phyloP scores from a whole-genome alignment of 2,113 vertebrate genomes.

The Tauraco erythrolophus region DNA sequence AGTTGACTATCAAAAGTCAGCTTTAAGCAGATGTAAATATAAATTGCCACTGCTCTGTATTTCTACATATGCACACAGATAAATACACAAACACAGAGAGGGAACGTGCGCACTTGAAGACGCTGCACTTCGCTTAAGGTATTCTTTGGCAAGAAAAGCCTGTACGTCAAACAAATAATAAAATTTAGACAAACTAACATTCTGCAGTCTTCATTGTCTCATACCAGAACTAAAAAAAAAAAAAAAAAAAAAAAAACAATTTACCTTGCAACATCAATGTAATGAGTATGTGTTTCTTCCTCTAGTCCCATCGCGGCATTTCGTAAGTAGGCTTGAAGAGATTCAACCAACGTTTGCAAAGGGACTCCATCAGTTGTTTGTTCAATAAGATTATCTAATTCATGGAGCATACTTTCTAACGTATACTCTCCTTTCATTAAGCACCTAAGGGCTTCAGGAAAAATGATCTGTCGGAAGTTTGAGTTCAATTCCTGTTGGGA shows the following conservation, averaged over 20 bases:
- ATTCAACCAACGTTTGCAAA: conserved; percentile 88
- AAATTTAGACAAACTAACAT: background rate
- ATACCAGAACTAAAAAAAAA: background rate
- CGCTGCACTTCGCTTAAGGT: background rate
- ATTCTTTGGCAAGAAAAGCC: background rate
- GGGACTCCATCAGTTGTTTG: conserved; percentile 92
- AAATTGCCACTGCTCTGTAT: background rate
- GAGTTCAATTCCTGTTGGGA: conserved; percentile 91
- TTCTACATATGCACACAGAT: fast-evolving
- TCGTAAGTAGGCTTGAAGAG: conserved; percentile 87
- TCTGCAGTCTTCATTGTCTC: background rate
- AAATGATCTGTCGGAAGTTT: conserved; percentile 99
- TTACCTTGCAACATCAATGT: conserved; percentile 92
- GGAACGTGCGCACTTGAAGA: fast-evolving
- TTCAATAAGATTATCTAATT: conserved; percentile 92
- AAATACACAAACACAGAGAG: background rate
- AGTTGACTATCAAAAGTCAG: background rate
- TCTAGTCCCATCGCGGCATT: conserved; percentile 88
- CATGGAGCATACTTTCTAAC: conserved; percentile 91
- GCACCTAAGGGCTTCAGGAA: conserved; percentile 94
- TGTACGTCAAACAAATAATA: background rate
- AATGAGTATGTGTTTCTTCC: conserved; percentile 88
- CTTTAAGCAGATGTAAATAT: background rate
- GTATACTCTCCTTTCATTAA: conserved; percentile 95
- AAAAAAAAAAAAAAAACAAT: background rate